These are phyloP conservation scores for Chrysomallon squamiferum DNA, from an alignment of 1,140 invertebrate genomes.

Conservation along the genomic window DNA sequence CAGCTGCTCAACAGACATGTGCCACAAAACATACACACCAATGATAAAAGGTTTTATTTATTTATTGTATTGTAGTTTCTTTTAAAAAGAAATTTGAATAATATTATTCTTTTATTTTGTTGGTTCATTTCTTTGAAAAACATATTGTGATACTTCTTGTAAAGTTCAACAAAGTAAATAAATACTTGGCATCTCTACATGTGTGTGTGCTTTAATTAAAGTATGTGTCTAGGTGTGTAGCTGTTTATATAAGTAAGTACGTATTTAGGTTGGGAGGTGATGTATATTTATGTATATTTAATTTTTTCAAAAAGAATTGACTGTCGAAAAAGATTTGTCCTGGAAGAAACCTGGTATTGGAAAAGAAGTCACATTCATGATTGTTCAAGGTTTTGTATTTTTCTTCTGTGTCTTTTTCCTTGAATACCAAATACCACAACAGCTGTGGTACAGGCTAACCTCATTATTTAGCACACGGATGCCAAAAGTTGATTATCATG, in stretches of 20 bases:
- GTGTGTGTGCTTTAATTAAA: background rate
- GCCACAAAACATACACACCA: too few relatives aligned
- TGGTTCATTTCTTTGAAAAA: too few relatives aligned
- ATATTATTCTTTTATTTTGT: too few relatives aligned
- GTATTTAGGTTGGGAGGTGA: background rate
- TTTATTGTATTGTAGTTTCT: too few relatives aligned
- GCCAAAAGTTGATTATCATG: background rate
- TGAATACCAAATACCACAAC: slow-evolving; percentile 57
- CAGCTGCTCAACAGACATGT: too few relatives aligned
- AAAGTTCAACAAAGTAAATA: background rate
- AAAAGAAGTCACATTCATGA: slow-evolving; percentile 65
- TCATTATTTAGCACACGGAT: background rate
- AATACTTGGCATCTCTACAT: background rate
- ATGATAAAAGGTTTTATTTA: too few relatives aligned
- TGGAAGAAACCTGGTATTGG: slow-evolving; percentile 67
- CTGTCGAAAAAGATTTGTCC: slow-evolving; percentile 61
- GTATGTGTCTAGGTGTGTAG: background rate
- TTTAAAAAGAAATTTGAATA: too few relatives aligned
- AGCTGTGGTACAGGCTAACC: slow-evolving; percentile 19
- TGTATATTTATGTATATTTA: background rate
- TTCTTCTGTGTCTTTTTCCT: slow-evolving; percentile 66
- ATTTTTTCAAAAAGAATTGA: background rate
- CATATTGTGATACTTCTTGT: too few relatives aligned
- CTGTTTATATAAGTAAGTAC: background rate
- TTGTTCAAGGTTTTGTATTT: slow-evolving; percentile 65